Percentiles rank a stretch among this genome's conserved stretches.
These are phyloP conservation scores for Corythornis cristatus DNA, from an alignment of 2,113 vertebrate species.

Conservation along the genomic window DNA sequence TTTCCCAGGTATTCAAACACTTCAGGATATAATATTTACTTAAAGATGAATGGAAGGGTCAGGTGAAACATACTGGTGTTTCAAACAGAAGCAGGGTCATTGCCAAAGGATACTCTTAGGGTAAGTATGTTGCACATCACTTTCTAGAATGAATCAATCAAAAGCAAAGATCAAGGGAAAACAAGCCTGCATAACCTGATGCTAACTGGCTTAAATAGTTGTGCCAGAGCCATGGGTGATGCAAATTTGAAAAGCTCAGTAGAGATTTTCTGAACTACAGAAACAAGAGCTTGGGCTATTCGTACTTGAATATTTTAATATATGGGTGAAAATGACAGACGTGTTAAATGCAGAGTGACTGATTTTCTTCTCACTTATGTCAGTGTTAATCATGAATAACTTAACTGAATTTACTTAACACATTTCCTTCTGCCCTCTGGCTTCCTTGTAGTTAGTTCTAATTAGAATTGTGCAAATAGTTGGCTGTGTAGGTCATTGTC, in stretches of 20 bases:
- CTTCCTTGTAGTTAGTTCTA: background rate
- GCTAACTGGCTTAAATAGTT: background rate
- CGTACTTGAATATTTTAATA: background rate
- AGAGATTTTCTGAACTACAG: background rate
- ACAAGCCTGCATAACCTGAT: background rate
- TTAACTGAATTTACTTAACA: conserved; percentile 11
- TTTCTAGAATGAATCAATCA: background rate
- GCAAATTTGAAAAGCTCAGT: background rate
- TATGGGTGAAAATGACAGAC: background rate
- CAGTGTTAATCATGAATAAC: background rate
- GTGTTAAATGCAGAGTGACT: background rate
- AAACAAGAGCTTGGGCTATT: background rate
- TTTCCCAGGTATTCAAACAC: background rate
- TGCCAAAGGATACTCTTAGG: background rate
- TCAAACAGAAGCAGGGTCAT: background rate
- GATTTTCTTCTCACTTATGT: conserved; percentile 9
- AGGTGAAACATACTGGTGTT: background rate
- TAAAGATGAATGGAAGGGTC: background rate
- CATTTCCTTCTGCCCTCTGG: background rate
- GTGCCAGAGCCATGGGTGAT: background rate
- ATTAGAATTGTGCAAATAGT: background rate
- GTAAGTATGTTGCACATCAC: background rate
- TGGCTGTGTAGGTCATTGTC: background rate
- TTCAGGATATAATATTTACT: background rate
- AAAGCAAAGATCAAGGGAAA: background rate